Percentiles rank a stretch among this genome's conserved stretches.
These are phyloP conservation scores for Pteria penguin DNA, from an alignment of 2,888 invertebrate genomes.

Conservation along the genomic window DNA sequence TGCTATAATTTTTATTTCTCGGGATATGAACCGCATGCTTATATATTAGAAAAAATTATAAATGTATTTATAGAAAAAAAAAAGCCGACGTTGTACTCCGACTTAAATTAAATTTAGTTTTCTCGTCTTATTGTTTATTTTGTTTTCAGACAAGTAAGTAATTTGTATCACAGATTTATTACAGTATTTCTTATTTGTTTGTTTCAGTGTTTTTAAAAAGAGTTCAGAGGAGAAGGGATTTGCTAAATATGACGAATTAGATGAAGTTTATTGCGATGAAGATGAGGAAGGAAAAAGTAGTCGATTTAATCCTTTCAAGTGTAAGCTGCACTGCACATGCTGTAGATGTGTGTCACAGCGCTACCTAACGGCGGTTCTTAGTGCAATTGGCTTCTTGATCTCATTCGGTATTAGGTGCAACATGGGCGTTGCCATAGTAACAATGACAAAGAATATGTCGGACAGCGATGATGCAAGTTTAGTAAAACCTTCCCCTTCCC, in stretches of 20 bases:
- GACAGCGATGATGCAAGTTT: conserved; percentile 32
- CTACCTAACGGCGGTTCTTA: conserved; percentile 80
- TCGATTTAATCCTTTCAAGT: conserved; percentile 51
- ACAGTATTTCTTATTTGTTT: no score
- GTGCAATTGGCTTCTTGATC: conserved; percentile 81
- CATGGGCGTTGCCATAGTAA: conserved; percentile 97
- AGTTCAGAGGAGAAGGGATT: conserved; percentile 74
- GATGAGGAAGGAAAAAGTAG: conserved; percentile 63
- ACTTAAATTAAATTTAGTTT: no score
- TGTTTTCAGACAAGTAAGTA: no score
- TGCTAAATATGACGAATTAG: conserved; percentile 77
- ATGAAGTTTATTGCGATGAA: conserved; percentile 73
- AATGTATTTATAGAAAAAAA: no score
- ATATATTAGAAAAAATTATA: no score
- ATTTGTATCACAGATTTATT: no score
- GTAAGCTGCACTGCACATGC: conserved; percentile 55
- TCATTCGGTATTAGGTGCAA: conserved; percentile 96
- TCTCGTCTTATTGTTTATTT: no score
- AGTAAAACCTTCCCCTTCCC: background rate
- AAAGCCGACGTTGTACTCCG: no score
- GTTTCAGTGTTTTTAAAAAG: conserved; percentile 71
- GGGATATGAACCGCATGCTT: no score
- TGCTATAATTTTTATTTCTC: no score
- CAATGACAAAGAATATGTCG: conserved; percentile 82
- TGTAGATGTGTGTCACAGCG: conserved; percentile 67